phyloP scores from a whole-genome alignment of 2,888 invertebrate species.

The Teleogryllus oceanicus region DNA sequence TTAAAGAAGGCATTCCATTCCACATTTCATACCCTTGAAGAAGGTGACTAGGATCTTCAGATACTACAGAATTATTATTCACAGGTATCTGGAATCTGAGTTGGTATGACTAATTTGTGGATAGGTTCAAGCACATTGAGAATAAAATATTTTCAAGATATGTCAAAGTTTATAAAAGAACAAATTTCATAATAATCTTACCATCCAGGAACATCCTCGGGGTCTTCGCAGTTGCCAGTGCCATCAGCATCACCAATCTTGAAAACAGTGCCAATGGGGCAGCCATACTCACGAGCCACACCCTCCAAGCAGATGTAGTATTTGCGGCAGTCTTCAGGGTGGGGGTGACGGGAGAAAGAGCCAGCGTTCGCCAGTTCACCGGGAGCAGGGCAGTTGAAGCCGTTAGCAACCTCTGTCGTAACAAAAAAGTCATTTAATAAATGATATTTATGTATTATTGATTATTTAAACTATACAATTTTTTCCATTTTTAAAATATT shows the following conservation, averaged over 20 bases:
- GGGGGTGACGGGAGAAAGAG: conserved; percentile 90
- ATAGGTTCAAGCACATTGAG: conserved; percentile 4
- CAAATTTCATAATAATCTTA: conserved; percentile 56
- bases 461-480: no score
- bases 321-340: conserved; percentile 91
- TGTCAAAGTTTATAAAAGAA: not conserved
- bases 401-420: conserved; percentile 78
- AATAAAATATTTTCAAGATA: not conserved
- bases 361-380: conserved; percentile 73
- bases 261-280: conserved; percentile 93
- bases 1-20: not conserved
- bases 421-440: no score
- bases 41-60: no score
- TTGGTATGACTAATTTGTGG: not conserved
- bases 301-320: conserved; percentile 93
- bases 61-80: no score
- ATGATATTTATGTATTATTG: no score
- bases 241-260: conserved; percentile 88
- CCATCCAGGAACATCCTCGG: conserved; percentile 95
- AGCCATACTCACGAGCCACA: conserved; percentile 88
- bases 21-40: not conserved
- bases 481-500: no score
- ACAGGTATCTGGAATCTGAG: no score
- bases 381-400: conserved; percentile 79
- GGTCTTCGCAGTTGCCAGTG: conserved; percentile 89